Base-by-base conservation (phyloP, 2,113 vertebrate genomes). In the Lepisosteus osseus region DNA sequence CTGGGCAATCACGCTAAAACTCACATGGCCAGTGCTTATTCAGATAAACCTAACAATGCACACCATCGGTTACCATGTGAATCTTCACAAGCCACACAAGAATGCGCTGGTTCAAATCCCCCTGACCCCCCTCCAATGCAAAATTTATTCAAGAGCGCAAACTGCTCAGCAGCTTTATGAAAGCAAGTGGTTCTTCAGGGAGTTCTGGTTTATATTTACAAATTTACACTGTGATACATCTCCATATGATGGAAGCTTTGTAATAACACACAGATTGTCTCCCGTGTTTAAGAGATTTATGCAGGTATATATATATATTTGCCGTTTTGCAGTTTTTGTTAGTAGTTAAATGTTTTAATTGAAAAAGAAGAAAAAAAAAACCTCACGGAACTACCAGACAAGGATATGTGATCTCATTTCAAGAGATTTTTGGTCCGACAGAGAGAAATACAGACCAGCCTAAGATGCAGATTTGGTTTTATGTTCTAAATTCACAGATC, bases 21-120 rank as follows among this genome's bases (percentile, higher is more conserved):
- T 95, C 94, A 94, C 94, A 95, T 82, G 93, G 93, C 92, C 89
- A 93, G 91, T 94, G 94, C 91, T 93, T 90, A 95, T 96, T 98
- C 95, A 97, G 96, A 97, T 95, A 95, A 95, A 90, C 89, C 93
- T 90, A 92, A 93, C 92, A 93, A 94, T 93, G 93, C 94, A 91
- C 89, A 83, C 91, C 91, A 86, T 87, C 85, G 89, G 96, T 99
- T 96, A 97, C 97, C 97, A 99, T 98, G 97, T 93, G 96, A 94
- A 95, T 95, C 94, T 93, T 93, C 93, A 89, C 89, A 92, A 93
- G 90, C 89, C 93, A 93, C 94, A 95, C 93, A 99, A 97, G 97
- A 99, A 99, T 98, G 97, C 90, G 82, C 86, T 90, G 92, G 92
- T 95, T 95, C 96, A 97, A 96, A 95, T 95, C 95, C 93, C 94